These are phyloP conservation scores for Notamacropus eugenii DNA, from an alignment of 2,797 vertebrate genomes.

Conservation along the genomic window DNA sequence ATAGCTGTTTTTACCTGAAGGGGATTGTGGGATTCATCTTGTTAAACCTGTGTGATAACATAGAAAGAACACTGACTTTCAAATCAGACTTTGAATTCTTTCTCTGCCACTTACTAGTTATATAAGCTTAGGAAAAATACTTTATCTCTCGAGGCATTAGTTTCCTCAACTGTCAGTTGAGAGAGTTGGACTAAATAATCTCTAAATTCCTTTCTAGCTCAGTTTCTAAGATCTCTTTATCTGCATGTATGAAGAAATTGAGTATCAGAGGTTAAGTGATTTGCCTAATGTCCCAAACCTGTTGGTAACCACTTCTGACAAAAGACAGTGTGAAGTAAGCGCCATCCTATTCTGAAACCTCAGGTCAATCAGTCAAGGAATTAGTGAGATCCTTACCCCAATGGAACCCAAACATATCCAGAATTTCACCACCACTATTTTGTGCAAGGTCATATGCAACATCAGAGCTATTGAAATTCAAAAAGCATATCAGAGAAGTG, in stretches of 20 bases:
- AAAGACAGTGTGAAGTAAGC: background rate
- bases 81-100: background rate
- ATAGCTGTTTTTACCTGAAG: background rate
- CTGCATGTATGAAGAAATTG: background rate
- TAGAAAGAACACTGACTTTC: background rate
- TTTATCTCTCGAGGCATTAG: background rate
- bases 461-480: background rate
- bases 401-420: background rate
- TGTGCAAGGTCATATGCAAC: background rate
- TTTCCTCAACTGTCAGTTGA: background rate
- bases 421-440: background rate
- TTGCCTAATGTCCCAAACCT: background rate
- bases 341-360: background rate
- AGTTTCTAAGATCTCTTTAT: background rate
- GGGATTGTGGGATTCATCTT: background rate
- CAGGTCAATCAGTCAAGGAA: background rate
- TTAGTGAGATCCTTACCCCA: background rate
- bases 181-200: background rate
- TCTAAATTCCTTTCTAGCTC: background rate
- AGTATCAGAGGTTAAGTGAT: background rate
- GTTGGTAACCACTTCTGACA: background rate
- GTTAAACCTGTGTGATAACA: background rate
- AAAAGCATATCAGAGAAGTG: background rate
- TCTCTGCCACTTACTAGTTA: background rate
- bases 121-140: background rate